phyloP scores from a whole-genome alignment of 2,113 vertebrate genomes.

The Nothoprocta perdicaria region DNA sequence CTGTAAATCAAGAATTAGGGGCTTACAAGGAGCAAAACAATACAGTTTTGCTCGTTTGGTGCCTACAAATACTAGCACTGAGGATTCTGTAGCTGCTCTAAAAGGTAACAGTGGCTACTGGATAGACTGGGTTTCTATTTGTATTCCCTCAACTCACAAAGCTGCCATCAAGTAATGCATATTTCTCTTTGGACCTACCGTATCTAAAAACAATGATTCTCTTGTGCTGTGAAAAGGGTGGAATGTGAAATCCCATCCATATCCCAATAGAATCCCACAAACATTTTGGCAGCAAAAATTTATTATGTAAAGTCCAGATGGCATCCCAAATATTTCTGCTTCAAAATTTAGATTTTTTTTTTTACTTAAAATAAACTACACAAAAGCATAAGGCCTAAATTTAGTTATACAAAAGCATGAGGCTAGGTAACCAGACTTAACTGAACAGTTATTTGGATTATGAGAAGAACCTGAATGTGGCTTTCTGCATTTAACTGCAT shows the following conservation, averaged over 20 bases:
- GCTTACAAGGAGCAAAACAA: background rate
- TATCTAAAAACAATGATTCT: conserved; percentile 58
- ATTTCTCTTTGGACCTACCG: conserved; percentile 6
- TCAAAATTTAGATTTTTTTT: conserved; percentile 29
- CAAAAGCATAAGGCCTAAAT: conserved; percentile 12
- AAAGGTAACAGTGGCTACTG: background rate
- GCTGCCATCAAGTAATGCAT: background rate
- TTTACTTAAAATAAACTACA: conserved; percentile 41
- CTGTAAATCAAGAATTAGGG: background rate
- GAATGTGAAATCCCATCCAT: conserved; percentile 72
- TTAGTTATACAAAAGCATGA: conserved; percentile 21
- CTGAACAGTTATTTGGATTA: conserved; percentile 32
- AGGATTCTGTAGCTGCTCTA: background rate
- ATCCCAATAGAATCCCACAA: conserved; percentile 70
- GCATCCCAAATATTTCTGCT: conserved; percentile 68
- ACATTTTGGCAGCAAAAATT: conserved; percentile 66
- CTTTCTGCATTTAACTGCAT: conserved; percentile 44
- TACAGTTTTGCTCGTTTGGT: background rate
- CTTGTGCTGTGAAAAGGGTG: conserved; percentile 47
- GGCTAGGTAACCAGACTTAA: conserved; percentile 55
- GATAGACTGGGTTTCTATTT: background rate
- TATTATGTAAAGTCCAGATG: conserved; percentile 71
- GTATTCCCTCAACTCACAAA: background rate
- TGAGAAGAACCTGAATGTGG: conserved; percentile 53
- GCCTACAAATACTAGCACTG: background rate